Conservation (phyloP, 2,888 invertebrate genomes). For the Beris morrisii region DNA sequence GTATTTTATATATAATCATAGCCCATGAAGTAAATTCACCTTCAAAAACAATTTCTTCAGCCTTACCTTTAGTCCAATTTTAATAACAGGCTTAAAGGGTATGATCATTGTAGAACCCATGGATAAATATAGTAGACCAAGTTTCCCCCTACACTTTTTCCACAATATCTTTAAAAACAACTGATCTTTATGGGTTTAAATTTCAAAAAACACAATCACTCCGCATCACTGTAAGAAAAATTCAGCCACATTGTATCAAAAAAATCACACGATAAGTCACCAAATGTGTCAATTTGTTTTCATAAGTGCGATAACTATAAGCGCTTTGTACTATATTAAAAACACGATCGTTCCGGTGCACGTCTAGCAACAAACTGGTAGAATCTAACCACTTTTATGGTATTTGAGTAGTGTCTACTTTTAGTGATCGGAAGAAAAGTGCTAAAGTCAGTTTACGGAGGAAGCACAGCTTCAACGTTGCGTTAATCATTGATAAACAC, state of each 20-base stretch:
- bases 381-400: neutral
- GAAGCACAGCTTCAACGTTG: too few relatives aligned
- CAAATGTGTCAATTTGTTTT: neutral
- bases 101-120: constrained; percentile 28
- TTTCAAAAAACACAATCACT: neutral
- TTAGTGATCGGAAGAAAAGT: too few relatives aligned
- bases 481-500: too few relatives aligned
- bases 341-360: constrained; percentile 8
- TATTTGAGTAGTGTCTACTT: too few relatives aligned
- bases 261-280: constrained; percentile 4
- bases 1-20: too few relatives aligned
- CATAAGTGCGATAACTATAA: neutral
- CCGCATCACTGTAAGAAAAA: neutral
- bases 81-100: constrained; percentile 13
- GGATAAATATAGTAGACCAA: neutral
- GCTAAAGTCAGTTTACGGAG: too few relatives aligned
- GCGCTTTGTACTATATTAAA: neutral
- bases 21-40: too few relatives aligned
- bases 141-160: neutral
- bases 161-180: neutral
- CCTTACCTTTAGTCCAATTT: constrained; percentile 21
- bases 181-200: neutral
- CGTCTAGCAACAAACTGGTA: constrained; percentile 15
- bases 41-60: too few relatives aligned
- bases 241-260: neutral